Evolutionary conservation across 2,797 vertebrate species (phyloP).

Genomic region (Acipenser ruthenus): DNA sequence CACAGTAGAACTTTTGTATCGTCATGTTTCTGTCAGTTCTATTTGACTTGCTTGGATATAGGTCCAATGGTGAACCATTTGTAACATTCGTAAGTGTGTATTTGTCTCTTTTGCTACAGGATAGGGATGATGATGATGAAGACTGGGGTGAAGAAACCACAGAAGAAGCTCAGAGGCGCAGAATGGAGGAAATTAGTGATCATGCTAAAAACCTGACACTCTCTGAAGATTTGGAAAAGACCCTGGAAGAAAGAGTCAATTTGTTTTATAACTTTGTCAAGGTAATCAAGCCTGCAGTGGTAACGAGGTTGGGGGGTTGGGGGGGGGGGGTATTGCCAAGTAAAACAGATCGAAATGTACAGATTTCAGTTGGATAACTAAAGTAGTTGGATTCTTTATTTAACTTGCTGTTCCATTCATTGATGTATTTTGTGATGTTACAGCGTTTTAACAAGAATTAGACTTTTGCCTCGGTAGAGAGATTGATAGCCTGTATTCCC

Average conservation of each 20-base stretch:
- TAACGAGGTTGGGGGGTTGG: background rate
- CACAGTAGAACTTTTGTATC: too few species aligned
- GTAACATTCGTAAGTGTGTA: background rate
- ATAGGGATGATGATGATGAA: conserved; percentile 83
- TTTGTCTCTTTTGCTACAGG: conserved; percentile 34
- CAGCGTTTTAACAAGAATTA: too few species aligned
- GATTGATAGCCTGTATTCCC: background rate
- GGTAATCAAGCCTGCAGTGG: conserved; percentile 45
- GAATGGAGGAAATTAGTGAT: conserved; percentile 98
- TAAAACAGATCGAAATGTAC: too few species aligned
- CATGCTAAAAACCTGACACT: conserved; percentile 94
- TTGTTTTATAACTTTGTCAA: conserved; percentile 97
- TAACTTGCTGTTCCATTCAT: too few species aligned
- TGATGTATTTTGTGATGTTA: too few species aligned
- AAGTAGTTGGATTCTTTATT: too few species aligned
- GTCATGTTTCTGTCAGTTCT: too few species aligned
- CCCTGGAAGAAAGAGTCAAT: conserved; percentile 90
- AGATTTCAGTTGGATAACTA: background rate
- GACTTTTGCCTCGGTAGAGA: background rate
- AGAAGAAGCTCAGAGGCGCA: conserved; percentile 80
- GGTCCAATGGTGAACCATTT: too few species aligned
- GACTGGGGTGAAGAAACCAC: conserved; percentile 98
- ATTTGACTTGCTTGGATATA: too few species aligned
- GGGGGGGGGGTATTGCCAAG: too few species aligned
- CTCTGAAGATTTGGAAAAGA: conserved; percentile 89